Conservation (phyloP, 1,140 invertebrate genomes). For the Ruditapes philippinarum region DNA sequence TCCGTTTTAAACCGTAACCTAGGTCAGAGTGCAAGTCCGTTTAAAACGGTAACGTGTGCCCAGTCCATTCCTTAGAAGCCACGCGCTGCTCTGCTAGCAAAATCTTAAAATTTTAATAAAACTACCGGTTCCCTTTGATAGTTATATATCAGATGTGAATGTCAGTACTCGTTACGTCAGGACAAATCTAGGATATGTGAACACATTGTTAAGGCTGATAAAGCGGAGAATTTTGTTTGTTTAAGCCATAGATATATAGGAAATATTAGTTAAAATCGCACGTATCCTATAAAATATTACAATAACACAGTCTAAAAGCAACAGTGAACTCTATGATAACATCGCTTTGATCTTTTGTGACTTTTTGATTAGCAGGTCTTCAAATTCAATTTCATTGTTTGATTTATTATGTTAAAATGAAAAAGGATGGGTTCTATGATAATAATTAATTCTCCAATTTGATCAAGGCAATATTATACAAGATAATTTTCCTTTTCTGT, state of each 20-base stretch:
- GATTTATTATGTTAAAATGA: slow-evolving; percentile 36
- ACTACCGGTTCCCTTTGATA: slow-evolving; percentile 34
- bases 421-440: slow-evolving; percentile 31
- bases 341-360: slow-evolving; percentile 51
- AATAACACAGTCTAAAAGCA: slow-evolving; percentile 25
- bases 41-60: neutral
- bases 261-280: slow-evolving; percentile 18
- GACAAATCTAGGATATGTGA: slow-evolving; percentile 37
- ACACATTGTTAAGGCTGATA: slow-evolving; percentile 56
- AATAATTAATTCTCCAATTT: slow-evolving; percentile 3
- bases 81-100: slow-evolving; percentile 14
- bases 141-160: neutral
- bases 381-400: slow-evolving; percentile 52
- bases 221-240: slow-evolving; percentile 42
- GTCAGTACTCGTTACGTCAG: slow-evolving; percentile 20
- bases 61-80: slow-evolving; percentile 19
- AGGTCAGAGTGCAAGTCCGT: neutral
- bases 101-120: slow-evolving; percentile 8
- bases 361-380: slow-evolving; percentile 13
- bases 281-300: slow-evolving; percentile 27
- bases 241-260: slow-evolving; percentile 23
- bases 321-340: slow-evolving; percentile 16
- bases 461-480: neutral
- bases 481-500: neutral
- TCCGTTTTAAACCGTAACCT: neutral